phyloP scores from a whole-genome alignment of 2,888 invertebrate species.

The Vandiemenella viatica region DNA sequence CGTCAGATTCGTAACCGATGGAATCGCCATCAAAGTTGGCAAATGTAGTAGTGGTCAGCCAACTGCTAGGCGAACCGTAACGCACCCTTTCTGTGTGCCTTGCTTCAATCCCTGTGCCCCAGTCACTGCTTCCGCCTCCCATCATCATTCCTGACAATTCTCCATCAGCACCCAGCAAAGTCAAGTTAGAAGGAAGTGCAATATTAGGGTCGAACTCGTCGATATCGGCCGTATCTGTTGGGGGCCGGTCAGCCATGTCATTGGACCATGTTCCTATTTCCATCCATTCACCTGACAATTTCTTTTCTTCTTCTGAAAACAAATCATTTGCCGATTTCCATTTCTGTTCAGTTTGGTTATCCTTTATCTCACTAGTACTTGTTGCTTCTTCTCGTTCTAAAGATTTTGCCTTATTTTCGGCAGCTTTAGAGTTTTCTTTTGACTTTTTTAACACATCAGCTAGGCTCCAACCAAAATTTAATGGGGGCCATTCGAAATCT shows the following conservation, averaged over 20 bases:
- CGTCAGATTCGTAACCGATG: constrained; percentile 37
- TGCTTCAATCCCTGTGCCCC: constrained; percentile 20
- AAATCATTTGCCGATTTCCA: constrained; percentile 23
- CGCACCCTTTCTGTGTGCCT: constrained; percentile 22
- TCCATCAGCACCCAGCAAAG: constrained; percentile 29
- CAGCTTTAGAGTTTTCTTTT: constrained; percentile 24
- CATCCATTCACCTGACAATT: constrained; percentile 39
- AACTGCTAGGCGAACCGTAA: constrained; percentile 39
- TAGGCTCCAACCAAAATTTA: constrained; percentile 91
- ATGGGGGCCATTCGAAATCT: constrained; percentile 67
- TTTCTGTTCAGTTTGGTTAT: constrained; percentile 20
- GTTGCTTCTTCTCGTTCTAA: constrained; percentile 21
- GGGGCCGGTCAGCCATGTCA: constrained; percentile 52
- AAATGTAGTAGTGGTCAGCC: constrained; percentile 25
- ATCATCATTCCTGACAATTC: constrained; percentile 26
- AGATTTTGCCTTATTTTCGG: constrained; percentile 5
- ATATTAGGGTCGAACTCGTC: constrained; percentile 22
- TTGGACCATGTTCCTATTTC: constrained; percentile 88
- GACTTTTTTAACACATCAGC: constrained; percentile 62
- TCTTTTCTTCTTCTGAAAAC: constrained; percentile 28
- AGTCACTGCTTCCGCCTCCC: constrained; percentile 31
- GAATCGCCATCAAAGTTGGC: constrained; percentile 27
- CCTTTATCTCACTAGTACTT: background rate
- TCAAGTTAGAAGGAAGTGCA: constrained; percentile 45
- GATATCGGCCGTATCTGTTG: constrained; percentile 16